These are phyloP conservation scores for Priocnemis perturbator DNA, from an alignment of 2,888 invertebrate genomes.

Conservation along the genomic window DNA sequence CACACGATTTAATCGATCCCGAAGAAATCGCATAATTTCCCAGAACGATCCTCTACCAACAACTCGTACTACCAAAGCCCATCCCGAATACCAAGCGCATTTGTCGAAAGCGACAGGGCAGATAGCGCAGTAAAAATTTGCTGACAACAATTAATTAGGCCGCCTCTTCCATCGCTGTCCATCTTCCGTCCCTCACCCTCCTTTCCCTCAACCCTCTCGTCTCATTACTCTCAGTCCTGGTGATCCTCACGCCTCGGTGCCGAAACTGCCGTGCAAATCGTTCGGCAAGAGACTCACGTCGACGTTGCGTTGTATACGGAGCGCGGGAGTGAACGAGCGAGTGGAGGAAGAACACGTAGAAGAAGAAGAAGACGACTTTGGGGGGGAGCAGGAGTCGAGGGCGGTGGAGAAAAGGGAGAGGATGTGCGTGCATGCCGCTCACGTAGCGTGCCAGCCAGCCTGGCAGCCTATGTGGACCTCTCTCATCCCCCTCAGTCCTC, in stretches of 20 bases:
- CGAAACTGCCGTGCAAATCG: slow-evolving; percentile 11
- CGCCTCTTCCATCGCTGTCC: slow-evolving; percentile 20
- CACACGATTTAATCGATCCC: too few relatives aligned
- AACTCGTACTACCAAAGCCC: too few relatives aligned
- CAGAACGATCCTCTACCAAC: too few relatives aligned
- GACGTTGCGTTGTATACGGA: slow-evolving; percentile 9
- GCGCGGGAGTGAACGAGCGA: slow-evolving; percentile 35
- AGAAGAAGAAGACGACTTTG: slow-evolving; percentile 34
- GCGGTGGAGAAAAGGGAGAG: slow-evolving; percentile 33
- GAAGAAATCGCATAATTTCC: too few relatives aligned
- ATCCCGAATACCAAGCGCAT: too few relatives aligned
- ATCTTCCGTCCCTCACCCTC: slow-evolving; percentile 7
- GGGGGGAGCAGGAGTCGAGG: slow-evolving; percentile 27
- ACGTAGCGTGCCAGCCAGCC: slow-evolving; percentile 70
- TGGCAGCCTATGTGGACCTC: slow-evolving; percentile 44
- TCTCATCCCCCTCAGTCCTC: slow-evolving; percentile 36
- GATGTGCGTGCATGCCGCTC: slow-evolving; percentile 73
- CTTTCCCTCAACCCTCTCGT: too few relatives aligned
- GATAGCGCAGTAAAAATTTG: slow-evolving; percentile 9
- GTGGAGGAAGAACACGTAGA: slow-evolving; percentile 38
- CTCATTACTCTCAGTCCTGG: slow-evolving; percentile 3
- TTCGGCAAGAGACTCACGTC: not conserved
- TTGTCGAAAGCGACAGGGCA: too few relatives aligned
- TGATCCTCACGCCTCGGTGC: not conserved
- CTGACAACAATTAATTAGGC: slow-evolving; percentile 45